These are phyloP conservation scores for Caenorhabditis macrosperma DNA, from an alignment of 2,888 invertebrate species.

Conservation along the genomic window DNA sequence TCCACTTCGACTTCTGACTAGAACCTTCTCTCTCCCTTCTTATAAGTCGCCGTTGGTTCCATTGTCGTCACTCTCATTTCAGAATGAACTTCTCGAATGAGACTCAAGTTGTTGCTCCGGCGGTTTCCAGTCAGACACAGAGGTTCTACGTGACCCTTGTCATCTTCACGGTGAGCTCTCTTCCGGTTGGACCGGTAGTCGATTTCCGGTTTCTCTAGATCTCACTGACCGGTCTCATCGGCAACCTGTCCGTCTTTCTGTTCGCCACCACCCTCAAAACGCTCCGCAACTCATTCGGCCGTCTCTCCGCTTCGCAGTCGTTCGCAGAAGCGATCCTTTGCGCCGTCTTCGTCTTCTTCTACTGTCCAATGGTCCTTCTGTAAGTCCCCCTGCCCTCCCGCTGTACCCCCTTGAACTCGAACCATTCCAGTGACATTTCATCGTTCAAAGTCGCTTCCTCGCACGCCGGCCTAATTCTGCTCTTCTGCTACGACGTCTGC, in stretches of 20 bases:
- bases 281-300: constrained; percentile 64
- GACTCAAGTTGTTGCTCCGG: not conserved
- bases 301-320: constrained; percentile 60
- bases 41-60: too few relatives aligned
- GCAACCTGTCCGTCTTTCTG: constrained; percentile 43
- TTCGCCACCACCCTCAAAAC: constrained; percentile 54
- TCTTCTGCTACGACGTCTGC: constrained; percentile 65
- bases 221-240: constrained; percentile 30
- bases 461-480: constrained; percentile 57
- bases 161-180: constrained; percentile 31
- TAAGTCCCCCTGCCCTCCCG: constrained; percentile 38
- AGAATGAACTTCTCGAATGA: constrained; percentile 27
- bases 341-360: constrained; percentile 61
- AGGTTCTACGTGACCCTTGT: constrained; percentile 20
- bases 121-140: constrained; percentile 29
- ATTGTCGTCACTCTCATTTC: too few relatives aligned
- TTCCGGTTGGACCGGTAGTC: too few relatives aligned
- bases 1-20: not conserved
- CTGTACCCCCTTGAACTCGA: too few relatives aligned
- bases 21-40: not conserved
- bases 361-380: constrained; percentile 61
- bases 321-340: constrained; percentile 60
- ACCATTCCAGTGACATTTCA: constrained; percentile 47
- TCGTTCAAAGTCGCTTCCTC: constrained; percentile 36
- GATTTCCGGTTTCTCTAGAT: too few relatives aligned